Evolutionary conservation across 2,888 invertebrate species (phyloP).

Genomic region (Ctenicera cuprea): DNA sequence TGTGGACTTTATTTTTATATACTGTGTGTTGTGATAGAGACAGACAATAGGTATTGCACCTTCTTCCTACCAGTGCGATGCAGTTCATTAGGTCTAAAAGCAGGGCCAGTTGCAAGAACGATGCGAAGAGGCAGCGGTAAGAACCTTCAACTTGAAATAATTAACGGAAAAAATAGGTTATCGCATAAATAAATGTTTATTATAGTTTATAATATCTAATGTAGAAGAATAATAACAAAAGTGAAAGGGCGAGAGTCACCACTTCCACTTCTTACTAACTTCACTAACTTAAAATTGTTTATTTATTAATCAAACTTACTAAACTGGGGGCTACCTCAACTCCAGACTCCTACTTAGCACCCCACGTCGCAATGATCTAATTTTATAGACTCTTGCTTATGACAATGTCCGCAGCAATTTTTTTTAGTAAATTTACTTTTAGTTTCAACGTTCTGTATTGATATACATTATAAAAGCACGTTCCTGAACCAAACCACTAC

Average conservation of each 20-base stretch:
- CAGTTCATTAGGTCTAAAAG: conserved; percentile 45
- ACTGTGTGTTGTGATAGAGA: conserved; percentile 46
- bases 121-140: conserved; percentile 39
- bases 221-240: too few species aligned
- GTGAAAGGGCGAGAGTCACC: too few species aligned
- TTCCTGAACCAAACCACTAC: background rate
- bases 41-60: conserved; percentile 32
- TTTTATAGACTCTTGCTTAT: too few species aligned
- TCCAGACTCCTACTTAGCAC: too few species aligned
- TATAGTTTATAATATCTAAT: too few species aligned
- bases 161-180: too few species aligned
- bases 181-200: too few species aligned
- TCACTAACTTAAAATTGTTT: too few species aligned
- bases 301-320: too few species aligned
- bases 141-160: background rate
- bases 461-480: background rate
- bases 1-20: conserved; percentile 23
- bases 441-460: background rate
- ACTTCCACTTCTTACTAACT: too few species aligned
- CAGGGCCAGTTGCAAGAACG: conserved; percentile 38
- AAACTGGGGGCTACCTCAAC: too few species aligned
- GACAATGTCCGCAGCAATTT: background rate
- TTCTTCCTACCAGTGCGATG: conserved; percentile 35
- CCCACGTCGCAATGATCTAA: too few species aligned
- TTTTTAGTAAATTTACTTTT: background rate